Conservation (phyloP, 2,888 invertebrate genomes). For the Drosophila hamatofila region DNA sequence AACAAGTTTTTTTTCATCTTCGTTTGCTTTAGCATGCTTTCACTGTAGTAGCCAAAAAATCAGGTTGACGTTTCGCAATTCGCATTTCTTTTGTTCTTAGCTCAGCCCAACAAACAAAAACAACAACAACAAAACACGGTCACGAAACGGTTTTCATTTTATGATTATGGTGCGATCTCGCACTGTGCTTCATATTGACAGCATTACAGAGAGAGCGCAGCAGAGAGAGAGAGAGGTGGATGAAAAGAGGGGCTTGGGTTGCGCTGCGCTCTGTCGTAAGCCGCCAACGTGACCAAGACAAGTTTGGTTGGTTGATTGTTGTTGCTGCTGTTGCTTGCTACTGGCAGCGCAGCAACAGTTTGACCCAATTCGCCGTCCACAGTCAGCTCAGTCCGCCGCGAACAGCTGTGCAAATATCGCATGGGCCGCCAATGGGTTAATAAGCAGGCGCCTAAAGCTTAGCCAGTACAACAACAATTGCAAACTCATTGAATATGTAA, state of each 20-base stretch:
- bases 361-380: slow-evolving; percentile 70
- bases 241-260: neutral
- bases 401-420: slow-evolving; percentile 71
- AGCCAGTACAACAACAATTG: slow-evolving; percentile 34
- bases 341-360: slow-evolving; percentile 60
- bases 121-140: slow-evolving; percentile 37
- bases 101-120: slow-evolving; percentile 7
- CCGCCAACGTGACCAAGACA: slow-evolving; percentile 71
- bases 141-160: slow-evolving; percentile 50
- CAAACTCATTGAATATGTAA: slow-evolving; percentile 63
- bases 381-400: slow-evolving; percentile 29
- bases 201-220: slow-evolving; percentile 7
- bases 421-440: slow-evolving; percentile 45
- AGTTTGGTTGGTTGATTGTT: slow-evolving; percentile 66
- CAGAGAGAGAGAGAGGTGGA: neutral
- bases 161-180: slow-evolving; percentile 43
- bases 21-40: neutral
- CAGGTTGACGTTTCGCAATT: slow-evolving; percentile 26
- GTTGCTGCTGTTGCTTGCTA: slow-evolving; percentile 26
- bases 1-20: neutral
- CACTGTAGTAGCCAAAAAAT: neutral
- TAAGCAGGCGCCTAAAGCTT: slow-evolving; percentile 33
- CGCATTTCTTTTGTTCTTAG: slow-evolving; percentile 35
- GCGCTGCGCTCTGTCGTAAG: slow-evolving; percentile 47
- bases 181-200: slow-evolving; percentile 46